These are phyloP conservation scores for Ailuropoda melanoleuca DNA, from an alignment of 2,113 vertebrate species.

Conservation along the genomic window DNA sequence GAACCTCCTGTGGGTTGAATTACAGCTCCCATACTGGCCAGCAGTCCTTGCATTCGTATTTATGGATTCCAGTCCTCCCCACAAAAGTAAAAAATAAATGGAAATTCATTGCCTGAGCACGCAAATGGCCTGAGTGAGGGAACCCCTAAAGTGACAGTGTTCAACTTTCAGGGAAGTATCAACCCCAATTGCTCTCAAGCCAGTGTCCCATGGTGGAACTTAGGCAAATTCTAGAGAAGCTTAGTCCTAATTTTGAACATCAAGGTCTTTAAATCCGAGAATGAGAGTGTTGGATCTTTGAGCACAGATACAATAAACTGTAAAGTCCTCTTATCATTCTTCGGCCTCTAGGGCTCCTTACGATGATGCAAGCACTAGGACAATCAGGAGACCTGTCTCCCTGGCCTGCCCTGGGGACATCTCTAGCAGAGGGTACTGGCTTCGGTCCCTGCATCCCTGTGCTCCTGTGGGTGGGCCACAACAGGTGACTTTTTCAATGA, in stretches of 20 bases:
- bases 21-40: background rate
- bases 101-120: constrained; percentile 34
- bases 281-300: background rate
- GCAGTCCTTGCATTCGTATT: background rate
- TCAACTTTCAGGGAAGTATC: background rate
- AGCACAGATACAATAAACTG: background rate
- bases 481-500: constrained; percentile 37
- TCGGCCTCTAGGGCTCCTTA: background rate
- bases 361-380: background rate
- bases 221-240: background rate
- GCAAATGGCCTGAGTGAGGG: background rate
- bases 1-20: constrained; percentile 43
- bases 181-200: background rate
- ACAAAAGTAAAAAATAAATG: constrained; percentile 37
- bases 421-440: background rate
- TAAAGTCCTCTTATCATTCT: background rate
- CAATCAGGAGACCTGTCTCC: background rate
- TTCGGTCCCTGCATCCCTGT: background rate
- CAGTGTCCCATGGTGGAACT: background rate
- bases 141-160: background rate
- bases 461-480: background rate
- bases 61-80: constrained; percentile 27
- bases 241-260: background rate
- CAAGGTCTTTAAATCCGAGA: background rate
- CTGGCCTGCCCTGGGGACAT: background rate